Percentiles rank a stretch among this genome's conserved stretches.
Evolutionary conservation across 1,140 invertebrate genomes (phyloP).

Genomic region (Drosophila tsacasi): DNA sequence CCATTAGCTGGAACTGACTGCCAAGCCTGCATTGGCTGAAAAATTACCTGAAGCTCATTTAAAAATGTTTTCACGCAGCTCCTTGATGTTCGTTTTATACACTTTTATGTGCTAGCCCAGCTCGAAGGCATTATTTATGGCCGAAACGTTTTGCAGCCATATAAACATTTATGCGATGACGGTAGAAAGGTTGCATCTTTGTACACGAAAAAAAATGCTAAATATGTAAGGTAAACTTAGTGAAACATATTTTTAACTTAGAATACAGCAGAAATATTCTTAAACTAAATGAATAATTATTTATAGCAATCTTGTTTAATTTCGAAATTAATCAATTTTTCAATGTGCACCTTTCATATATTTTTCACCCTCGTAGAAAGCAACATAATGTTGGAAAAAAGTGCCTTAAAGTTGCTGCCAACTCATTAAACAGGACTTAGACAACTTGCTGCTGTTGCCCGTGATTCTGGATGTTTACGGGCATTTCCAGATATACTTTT

Average conservation of each 20-base stretch:
- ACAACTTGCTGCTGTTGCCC: slow-evolving; percentile 12
- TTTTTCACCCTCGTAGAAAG: background rate
- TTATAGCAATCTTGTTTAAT: background rate
- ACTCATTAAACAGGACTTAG: slow-evolving; percentile 41
- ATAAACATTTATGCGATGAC: slow-evolving; percentile 24
- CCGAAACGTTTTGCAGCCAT: slow-evolving; percentile 49
- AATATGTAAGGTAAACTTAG: too few species aligned
- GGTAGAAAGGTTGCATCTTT: slow-evolving; percentile 15
- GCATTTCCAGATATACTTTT: slow-evolving; percentile 40
- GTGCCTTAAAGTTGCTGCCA: slow-evolving; percentile 24
- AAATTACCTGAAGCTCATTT: slow-evolving; percentile 65
- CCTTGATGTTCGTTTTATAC: slow-evolving; percentile 50
- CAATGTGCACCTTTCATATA: background rate
- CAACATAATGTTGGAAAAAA: slow-evolving; percentile 6
- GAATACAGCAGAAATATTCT: background rate
- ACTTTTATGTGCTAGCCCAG: slow-evolving; percentile 45
- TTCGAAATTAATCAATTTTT: background rate
- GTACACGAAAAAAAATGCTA: background rate
- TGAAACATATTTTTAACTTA: too few species aligned
- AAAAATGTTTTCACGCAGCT: slow-evolving; percentile 64
- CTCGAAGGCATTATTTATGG: slow-evolving; percentile 76
- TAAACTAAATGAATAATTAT: background rate
- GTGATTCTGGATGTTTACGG: slow-evolving; percentile 21
- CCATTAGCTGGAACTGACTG: slow-evolving; percentile 35
- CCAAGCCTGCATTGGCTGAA: slow-evolving; percentile 34